Conservation (phyloP, 2,113 vertebrate species). For the Peromyscus maniculatus region DNA sequence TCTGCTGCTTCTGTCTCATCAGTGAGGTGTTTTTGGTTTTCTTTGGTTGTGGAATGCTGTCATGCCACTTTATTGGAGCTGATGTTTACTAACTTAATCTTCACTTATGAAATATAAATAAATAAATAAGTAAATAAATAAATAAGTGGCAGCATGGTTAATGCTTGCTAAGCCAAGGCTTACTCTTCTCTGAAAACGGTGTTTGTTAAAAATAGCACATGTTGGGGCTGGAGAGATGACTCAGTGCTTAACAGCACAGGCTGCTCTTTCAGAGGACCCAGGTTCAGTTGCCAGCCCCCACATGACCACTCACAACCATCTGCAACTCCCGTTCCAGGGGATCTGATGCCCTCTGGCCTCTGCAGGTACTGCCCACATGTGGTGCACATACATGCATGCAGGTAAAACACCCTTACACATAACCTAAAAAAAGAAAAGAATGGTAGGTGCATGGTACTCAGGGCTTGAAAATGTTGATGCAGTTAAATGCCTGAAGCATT, state of each 20-base stretch:
- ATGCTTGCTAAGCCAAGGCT: neutral
- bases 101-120: neutral
- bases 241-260: neutral
- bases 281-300: neutral
- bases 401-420: neutral
- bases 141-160: neutral
- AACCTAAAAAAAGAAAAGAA: neutral
- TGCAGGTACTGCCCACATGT: neutral
- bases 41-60: neutral
- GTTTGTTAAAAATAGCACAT: neutral
- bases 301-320: neutral
- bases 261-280: neutral
- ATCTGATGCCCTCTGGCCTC: neutral
- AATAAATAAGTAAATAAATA: neutral
- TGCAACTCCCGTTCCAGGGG: neutral
- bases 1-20: neutral
- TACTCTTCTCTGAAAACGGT: neutral
- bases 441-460: neutral
- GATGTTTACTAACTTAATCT: constrained; percentile 36
- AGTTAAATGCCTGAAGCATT: neutral
- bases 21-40: neutral
- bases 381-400: too few relatives aligned
- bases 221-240: neutral
- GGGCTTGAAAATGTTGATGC: neutral
- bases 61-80: neutral